A percentile compares a stretch with the other conserved stretches of the same genome.
phyloP scores from a whole-genome alignment of 2,888 invertebrate species.

The Holacanthella duospinosa region DNA sequence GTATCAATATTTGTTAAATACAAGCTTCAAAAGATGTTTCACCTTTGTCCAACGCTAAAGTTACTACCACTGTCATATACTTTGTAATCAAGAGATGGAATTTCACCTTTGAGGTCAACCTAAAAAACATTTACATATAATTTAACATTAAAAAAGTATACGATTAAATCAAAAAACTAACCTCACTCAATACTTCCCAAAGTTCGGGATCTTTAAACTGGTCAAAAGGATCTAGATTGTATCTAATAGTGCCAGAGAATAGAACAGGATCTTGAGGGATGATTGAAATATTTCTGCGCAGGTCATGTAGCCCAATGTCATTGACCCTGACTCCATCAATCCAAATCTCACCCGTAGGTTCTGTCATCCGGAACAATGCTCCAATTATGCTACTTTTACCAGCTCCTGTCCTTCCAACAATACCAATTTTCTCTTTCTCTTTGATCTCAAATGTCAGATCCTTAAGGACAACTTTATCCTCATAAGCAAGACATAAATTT shows the following conservation, averaged over 20 bases:
- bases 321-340: constrained; percentile 54
- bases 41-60: constrained; percentile 76
- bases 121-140: too few species aligned
- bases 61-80: constrained; percentile 67
- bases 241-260: constrained; percentile 76
- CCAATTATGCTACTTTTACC: constrained; percentile 70
- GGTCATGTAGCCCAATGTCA: constrained; percentile 50
- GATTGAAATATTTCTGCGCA: constrained; percentile 72
- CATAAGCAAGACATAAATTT: constrained; percentile 61
- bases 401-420: constrained; percentile 40
- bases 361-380: constrained; percentile 68
- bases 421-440: constrained; percentile 55
- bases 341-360: constrained; percentile 63
- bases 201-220: constrained; percentile 66
- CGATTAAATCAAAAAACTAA: too few species aligned
- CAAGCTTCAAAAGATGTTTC: constrained; percentile 4
- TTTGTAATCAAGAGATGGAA: constrained; percentile 57
- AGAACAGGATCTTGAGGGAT: constrained; percentile 86
- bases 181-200: constrained; percentile 76
- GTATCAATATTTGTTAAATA: not conserved
- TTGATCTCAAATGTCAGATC: constrained; percentile 58
- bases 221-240: constrained; percentile 82
- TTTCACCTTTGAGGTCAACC: constrained; percentile 62
- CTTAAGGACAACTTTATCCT: constrained; percentile 61
- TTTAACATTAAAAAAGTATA: too few species aligned